Conservation (phyloP, 2,888 invertebrate genomes). For the Xestia rhomboidea region DNA sequence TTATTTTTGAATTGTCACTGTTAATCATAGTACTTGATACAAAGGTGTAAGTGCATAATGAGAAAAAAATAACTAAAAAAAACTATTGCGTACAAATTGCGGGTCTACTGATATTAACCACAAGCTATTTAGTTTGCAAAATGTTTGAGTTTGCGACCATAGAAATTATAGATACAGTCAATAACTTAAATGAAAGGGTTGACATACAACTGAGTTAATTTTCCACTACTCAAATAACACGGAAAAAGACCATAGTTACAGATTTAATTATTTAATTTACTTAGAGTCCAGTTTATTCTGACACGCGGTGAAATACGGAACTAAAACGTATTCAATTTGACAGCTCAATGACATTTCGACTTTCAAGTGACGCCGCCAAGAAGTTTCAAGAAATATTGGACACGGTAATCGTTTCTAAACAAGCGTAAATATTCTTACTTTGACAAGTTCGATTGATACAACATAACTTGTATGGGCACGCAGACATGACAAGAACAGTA, state of each 20-base stretch:
- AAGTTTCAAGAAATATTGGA: constrained; percentile 38
- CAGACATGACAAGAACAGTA: constrained; percentile 63
- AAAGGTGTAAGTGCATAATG: background rate
- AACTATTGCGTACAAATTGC: background rate
- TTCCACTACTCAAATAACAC: constrained; percentile 11
- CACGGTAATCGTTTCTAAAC: constrained; percentile 64
- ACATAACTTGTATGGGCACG: constrained; percentile 57
- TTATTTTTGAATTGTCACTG: constrained; percentile 10
- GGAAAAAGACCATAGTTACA: constrained; percentile 15
- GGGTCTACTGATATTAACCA: background rate
- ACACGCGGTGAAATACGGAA: constrained; percentile 27
- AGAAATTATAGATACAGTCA: background rate
- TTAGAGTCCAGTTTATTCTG: background rate
- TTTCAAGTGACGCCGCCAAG: background rate
- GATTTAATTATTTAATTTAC: background rate
- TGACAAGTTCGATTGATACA: constrained; percentile 45
- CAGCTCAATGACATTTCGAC: constrained; percentile 40
- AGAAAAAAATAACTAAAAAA: background rate
- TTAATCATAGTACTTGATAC: background rate
- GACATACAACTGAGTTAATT: constrained; percentile 27
- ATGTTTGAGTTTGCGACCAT: constrained; percentile 7
- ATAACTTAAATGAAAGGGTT: constrained; percentile 35
- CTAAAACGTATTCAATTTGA: constrained; percentile 28
- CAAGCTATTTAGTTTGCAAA: constrained; percentile 13
- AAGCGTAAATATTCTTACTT: constrained; percentile 55